Base-by-base conservation (phyloP, 1,140 invertebrate species). In the Leptoteleia sp. region DNA sequence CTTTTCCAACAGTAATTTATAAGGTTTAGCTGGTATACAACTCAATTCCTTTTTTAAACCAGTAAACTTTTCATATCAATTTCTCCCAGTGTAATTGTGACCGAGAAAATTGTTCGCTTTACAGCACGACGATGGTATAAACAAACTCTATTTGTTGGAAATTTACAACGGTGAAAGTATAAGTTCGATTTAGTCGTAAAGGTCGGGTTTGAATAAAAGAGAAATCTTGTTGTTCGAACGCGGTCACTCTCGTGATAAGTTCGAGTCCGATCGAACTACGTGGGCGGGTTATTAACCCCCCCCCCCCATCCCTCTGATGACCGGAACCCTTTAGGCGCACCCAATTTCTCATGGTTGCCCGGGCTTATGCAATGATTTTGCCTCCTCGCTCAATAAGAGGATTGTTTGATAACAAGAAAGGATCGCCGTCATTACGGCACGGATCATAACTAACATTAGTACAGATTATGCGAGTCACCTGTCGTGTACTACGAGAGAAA, bases 391-490 rank as follows among this genome's bases (percentile, higher is more conserved):
- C 68, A 55, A 73, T 64, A 50, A 50, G 43, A 50, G 42, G 19
- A 65, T 67, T 59, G 61, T 65, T 50, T 38, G 62, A 68, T 68
- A 50, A 33, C 55, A 68, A 48, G 62, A 45, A 52, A 54, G 37
- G 47, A 47, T 62, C 37, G 61, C 48, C 57, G 35, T 57, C 70
- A 64, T 75, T 57, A 48, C 48, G 15, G n/a, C 37, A 38, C 25
- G n/a, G 61, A 59, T 75, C 35, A 52, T 52, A 62, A 52, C 9
- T 38, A 67, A 64, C 54, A 59, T 61, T 48, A 55, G 45, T 55
- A 31, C 27, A 25, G 29, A 62, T 76, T 65, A 37, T 68, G 72
- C 62, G 50, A 61, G 72, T 76, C 72, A 76, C 72, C 55, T 62
- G 62, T 47, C 64, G 17, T 19, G 33, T 33, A 40, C 42, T 52